Percentiles rank a stretch among this genome's conserved stretches.
These are phyloP conservation scores for Enchytraeus crypticus DNA, from an alignment of 2,888 invertebrate species.

Conservation along the genomic window DNA sequence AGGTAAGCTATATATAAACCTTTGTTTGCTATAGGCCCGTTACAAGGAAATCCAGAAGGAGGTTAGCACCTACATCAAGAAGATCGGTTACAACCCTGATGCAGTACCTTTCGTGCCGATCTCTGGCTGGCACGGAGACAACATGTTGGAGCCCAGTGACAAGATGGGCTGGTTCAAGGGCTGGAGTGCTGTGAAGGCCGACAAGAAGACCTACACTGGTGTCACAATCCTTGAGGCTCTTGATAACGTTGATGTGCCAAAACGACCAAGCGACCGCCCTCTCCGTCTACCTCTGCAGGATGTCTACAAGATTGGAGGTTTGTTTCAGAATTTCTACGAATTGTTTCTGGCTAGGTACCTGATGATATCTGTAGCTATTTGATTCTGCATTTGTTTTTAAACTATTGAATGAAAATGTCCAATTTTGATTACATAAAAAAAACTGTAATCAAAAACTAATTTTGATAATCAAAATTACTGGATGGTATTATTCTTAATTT, in stretches of 20 bases:
- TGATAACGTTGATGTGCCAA: conserved; percentile 89
- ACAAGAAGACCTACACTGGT: conserved; percentile 56
- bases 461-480: too few species aligned
- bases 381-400: too few species aligned
- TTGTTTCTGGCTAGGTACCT: too few species aligned
- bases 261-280: conserved; percentile 90
- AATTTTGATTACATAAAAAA: too few species aligned
- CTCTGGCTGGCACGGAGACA: conserved; percentile 99
- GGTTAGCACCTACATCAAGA: conserved; percentile 95
- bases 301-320: conserved; percentile 98
- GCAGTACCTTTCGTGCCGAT: conserved; percentile 97
- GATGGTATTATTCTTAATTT: too few species aligned
- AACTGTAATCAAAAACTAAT: too few species aligned
- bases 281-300: conserved; percentile 98
- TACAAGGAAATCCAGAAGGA: conserved; percentile 99
- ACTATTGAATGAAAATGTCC: too few species aligned
- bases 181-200: conserved; percentile 62
- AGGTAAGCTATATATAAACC: too few species aligned
- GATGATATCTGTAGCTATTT: too few species aligned
- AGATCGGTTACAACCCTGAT: conserved; percentile 97
- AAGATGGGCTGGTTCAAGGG: conserved; percentile 91
- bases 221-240: conserved; percentile 93
- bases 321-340: too few species aligned
- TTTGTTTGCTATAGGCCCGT: too few species aligned
- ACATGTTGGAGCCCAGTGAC: conserved; percentile 90